Evolutionary conservation across 2,888 invertebrate species (phyloP).

Genomic region (Sceliomorpha sp.): DNA sequence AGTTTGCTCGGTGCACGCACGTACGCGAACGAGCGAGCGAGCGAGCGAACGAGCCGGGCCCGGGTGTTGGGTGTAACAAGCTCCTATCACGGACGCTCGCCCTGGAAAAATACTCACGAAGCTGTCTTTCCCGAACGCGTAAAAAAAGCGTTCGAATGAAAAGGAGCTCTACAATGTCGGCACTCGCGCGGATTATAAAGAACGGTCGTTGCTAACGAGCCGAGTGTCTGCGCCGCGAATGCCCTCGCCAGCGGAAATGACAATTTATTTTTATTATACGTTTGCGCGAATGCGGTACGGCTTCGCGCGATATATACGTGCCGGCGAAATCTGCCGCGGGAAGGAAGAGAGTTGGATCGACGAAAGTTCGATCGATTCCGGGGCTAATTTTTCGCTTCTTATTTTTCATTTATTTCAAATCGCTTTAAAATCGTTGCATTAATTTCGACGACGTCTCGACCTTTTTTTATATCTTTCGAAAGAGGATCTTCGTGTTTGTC

Average conservation of each 20-base stretch:
- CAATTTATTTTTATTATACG: conserved; percentile 43
- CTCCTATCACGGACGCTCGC: conserved; percentile 32
- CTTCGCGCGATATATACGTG: no score
- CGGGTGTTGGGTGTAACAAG: no score
- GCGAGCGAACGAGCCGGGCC: no score
- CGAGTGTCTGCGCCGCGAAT: conserved; percentile 5
- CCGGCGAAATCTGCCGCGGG: no score
- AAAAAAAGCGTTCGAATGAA: conserved; percentile 17
- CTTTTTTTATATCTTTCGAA: no score
- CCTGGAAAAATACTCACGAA: conserved; percentile 43
- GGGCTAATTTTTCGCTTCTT: no score
- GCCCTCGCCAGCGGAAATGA: conserved; percentile 34
- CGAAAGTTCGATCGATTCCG: no score
- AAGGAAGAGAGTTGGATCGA: no score
- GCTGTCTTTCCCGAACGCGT: conserved; percentile 21
- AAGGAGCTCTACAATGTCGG: conserved; percentile 37
- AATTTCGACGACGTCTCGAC: no score
- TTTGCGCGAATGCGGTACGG: conserved; percentile 18
- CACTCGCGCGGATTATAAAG: conserved; percentile 45
- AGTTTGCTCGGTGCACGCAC: conserved; percentile 41
- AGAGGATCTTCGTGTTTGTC: no score
- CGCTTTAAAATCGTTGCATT: conserved; percentile 9
- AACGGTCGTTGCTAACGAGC: conserved; percentile 35
- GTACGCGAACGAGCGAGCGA: no score
- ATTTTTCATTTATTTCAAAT: conserved; percentile 13